Percentiles rank a stretch among this genome's conserved stretches.
phyloP scores from a whole-genome alignment of 2,888 invertebrate genomes.

The Epirrhoe tristata region DNA sequence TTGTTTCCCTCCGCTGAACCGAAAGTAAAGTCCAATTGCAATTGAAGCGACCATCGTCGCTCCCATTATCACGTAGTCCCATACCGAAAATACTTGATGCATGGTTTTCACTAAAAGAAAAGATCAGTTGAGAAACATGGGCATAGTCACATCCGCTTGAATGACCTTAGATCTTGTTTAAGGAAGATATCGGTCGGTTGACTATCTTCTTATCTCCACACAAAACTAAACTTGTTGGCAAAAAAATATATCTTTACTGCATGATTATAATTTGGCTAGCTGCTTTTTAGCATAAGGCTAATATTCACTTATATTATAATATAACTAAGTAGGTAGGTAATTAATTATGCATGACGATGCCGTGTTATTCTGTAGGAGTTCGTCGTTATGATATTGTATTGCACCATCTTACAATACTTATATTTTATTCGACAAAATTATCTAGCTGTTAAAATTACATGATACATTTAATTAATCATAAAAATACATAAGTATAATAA shows the following conservation, averaged over 20 bases:
- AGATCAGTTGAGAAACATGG: neutral
- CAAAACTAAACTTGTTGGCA: slow-evolving; percentile 58
- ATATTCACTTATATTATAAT: no score
- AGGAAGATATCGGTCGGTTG: neutral
- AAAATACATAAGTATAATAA: no score
- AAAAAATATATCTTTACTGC: neutral
- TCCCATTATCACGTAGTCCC: neutral
- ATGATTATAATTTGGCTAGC: neutral
- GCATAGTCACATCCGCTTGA: neutral
- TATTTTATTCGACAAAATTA: no score
- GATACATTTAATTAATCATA: no score
- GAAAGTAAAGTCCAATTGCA: neutral
- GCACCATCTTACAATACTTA: no score
- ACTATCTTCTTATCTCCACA: neutral
- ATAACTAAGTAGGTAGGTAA: no score
- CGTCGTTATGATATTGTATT: no score
- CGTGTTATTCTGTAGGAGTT: no score
- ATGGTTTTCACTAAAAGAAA: neutral
- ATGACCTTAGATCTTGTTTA: neutral
- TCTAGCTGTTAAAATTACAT: no score
- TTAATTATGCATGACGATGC: no score
- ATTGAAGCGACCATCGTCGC: neutral
- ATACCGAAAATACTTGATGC: neutral
- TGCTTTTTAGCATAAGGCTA: no score
- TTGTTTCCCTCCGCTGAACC: neutral